phyloP scores from a whole-genome alignment of 2,888 invertebrate genomes.

The Drosophila nr. fundita region DNA sequence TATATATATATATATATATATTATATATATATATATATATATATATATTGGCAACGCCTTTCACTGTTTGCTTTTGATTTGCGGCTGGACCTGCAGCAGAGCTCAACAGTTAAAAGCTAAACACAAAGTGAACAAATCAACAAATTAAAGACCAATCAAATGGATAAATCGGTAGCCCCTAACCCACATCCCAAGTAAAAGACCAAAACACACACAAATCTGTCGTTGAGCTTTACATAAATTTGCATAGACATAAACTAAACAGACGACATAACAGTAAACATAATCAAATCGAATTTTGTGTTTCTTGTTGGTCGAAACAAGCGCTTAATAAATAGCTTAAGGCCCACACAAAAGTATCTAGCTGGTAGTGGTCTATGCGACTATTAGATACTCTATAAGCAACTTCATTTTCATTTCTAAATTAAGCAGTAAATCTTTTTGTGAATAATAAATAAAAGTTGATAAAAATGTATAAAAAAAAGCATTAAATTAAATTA shows the following conservation, averaged over 20 bases:
- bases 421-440: background rate
- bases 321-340: slow-evolving; percentile 69
- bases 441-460: background rate
- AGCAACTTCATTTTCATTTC: too few species aligned
- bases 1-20: background rate
- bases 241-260: slow-evolving; percentile 68
- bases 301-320: slow-evolving; percentile 44
- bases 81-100: slow-evolving; percentile 20
- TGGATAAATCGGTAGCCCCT: slow-evolving; percentile 60
- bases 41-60: slow-evolving; percentile 62
- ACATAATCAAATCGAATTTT: slow-evolving; percentile 62
- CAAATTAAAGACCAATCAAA: slow-evolving; percentile 71
- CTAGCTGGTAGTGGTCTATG: accelerated
- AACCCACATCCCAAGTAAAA: slow-evolving; percentile 36
- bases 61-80: slow-evolving; percentile 54
- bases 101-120: slow-evolving; percentile 5
- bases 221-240: slow-evolving; percentile 65
- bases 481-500: background rate
- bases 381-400: slow-evolving; percentile 28
- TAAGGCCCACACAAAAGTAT: slow-evolving; percentile 12
- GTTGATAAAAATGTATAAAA: background rate
- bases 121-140: slow-evolving; percentile 27
- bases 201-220: slow-evolving; percentile 22
- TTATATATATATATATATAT: background rate
- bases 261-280: slow-evolving; percentile 72